Percentiles rank a stretch among this genome's conserved stretches.
phyloP scores from a whole-genome alignment of 2,113 vertebrate species.

The Larimichthys crocea region DNA sequence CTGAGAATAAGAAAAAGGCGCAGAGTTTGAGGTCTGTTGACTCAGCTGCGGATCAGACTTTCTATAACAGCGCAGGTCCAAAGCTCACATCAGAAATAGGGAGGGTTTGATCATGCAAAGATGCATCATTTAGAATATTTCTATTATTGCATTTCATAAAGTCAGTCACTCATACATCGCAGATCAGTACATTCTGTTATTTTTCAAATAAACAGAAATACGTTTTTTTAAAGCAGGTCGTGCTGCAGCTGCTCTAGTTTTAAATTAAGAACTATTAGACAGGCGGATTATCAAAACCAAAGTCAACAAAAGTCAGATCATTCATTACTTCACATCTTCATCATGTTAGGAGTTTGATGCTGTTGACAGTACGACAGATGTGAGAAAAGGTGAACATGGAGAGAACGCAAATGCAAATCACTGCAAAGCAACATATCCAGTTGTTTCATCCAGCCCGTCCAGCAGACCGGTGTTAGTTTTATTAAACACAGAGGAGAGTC shows the following conservation, averaged over 20 bases:
- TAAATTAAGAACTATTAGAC: constrained; percentile 13
- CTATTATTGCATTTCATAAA: constrained; percentile 23
- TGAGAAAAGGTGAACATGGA: constrained; percentile 19
- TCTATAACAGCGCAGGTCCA: constrained; percentile 6
- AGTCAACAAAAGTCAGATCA: constrained; percentile 14
- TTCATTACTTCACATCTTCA: constrained; percentile 8
- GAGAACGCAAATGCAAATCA: constrained; percentile 27
- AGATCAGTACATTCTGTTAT: constrained; percentile 50
- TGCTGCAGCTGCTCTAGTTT: constrained; percentile 30
- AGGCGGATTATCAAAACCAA: constrained; percentile 11
- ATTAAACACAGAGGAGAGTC: constrained; percentile 33
- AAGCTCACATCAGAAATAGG: constrained; percentile 42
- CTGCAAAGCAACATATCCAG: constrained; percentile 42
- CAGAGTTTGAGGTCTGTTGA: constrained; percentile 41
- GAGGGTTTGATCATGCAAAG: constrained; percentile 49
- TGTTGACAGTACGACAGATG: background rate
- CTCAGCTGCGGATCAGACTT: constrained; percentile 45
- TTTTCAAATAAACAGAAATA: constrained; percentile 35
- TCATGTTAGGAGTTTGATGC: constrained; percentile 35
- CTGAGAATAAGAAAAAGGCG: constrained; percentile 82
- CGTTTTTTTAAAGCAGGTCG: constrained; percentile 1
- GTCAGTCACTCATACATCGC: constrained; percentile 40
- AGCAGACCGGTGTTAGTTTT: constrained; percentile 50
- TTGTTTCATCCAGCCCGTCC: constrained; percentile 23
- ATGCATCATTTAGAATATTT: constrained; percentile 12